A percentile compares a stretch with the other conserved stretches of the same genome.
Conservation (phyloP, 2,113 vertebrate genomes). For the Procavia capensis region DNA sequence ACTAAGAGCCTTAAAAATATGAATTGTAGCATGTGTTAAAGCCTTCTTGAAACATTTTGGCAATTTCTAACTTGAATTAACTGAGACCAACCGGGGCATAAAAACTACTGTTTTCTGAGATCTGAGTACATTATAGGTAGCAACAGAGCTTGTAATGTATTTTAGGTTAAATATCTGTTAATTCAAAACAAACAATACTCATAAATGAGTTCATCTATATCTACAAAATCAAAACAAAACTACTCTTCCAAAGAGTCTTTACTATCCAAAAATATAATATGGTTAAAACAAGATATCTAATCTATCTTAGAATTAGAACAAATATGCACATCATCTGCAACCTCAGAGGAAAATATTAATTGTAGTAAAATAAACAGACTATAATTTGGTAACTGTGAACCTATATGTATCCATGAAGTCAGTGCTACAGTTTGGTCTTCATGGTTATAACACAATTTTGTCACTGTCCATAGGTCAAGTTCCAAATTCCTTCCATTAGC, state of each 20-base stretch:
- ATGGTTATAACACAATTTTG: not conserved
- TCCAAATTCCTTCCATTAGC: not conserved
- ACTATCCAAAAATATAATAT: not conserved
- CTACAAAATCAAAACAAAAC: conserved; percentile 22
- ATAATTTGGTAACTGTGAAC: not conserved
- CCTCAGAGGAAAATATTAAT: not conserved
- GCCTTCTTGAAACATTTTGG: conserved; percentile 1
- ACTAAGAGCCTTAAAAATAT: not conserved
- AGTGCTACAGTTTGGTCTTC: not conserved
- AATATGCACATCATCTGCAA: not conserved
- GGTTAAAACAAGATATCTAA: not conserved
- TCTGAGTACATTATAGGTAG: not conserved
- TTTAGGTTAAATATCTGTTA: not conserved
- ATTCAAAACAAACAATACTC: not conserved
- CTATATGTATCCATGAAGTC: not conserved
- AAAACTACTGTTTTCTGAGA: not conserved
- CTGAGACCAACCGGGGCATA: not conserved
- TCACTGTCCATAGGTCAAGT: not conserved
- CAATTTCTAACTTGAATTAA: not conserved
- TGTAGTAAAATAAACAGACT: not conserved
- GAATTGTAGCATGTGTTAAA: not conserved
- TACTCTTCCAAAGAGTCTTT: not conserved
- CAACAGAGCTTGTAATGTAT: not conserved
- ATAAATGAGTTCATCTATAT: not conserved
- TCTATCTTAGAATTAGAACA: conserved; percentile 10